Base-by-base conservation (phyloP, 2,797 vertebrate species). In the Coreius guichenoti region DNA sequence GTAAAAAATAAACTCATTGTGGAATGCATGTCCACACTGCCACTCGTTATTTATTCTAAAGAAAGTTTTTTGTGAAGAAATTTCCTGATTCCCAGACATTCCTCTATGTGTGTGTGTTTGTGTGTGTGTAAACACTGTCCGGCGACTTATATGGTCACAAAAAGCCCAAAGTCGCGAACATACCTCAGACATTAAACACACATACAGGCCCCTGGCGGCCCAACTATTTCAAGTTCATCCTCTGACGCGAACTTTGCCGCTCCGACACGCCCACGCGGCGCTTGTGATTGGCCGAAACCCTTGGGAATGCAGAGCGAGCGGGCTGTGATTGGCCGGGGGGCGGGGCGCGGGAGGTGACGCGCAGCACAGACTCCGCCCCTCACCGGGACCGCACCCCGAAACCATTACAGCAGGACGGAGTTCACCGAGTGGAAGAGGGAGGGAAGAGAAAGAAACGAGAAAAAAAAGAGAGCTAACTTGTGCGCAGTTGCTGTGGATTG, bases 131-230 rank as follows among this genome's bases (percentile, higher is more conserved):
- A 92, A 90, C 90, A 85, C 89, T 82, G 88, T 87, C 78, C 89
- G 92, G 91, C 88, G 94, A 95, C 95, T 94, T 96, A 96, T 96
- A 96, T 96, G 95, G 95, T 93, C 95, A 96, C 93, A 94, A 93
- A 93, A 94, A 94, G 91, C 92, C 91, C 93, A 93, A 91, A 94
- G 90, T 51, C 89, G 90, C 92, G 94, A 93, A 94, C 95, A 96
- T 96, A 95, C 94, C 94, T 93, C 90, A 91, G 86, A 92, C 93
- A 94, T 94, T 94, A 95, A 95, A 93, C 94, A 93, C 85, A 83
- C 88, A 80, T 86, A 89, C 86, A 77, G 86, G 88, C 81, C 77
- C n/a, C 80, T 63, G 26, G 26, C 8, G 86, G 86, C 90, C 84
- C 84, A 72, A 85, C 88, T 86, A 91, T 93, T 92, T 92, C 91